Evolutionary conservation across 2,888 invertebrate genomes (phyloP), one percentile per base, ranked within the genome.

Genomic region (Julus scanicus): DNA sequence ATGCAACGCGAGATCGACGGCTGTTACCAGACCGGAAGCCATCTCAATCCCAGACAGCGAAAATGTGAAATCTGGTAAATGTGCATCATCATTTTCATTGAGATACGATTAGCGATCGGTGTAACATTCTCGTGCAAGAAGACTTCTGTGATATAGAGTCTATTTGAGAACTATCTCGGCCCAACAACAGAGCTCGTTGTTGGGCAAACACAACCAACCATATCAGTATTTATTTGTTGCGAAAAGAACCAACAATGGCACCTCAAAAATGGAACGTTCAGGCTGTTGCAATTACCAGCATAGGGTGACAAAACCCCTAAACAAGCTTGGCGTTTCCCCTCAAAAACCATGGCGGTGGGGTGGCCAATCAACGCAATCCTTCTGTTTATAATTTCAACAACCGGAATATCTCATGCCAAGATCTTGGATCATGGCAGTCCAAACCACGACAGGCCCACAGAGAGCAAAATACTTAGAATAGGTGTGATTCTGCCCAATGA

Each of bases 401-500:
- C 53, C 4, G 11, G 4, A 11, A 11, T 11, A 17, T 57, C 57
- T n/a, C 15, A 57, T 15, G 57, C 57, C 57, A 57, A 17, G n/a
- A 57, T 57, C 57, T 1, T 57, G 57, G 57, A 49, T 29, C 87
- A 63, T 29, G 44, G 15, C 48, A 49, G 48, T 40, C 40, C 20
- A 9, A 83, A 29, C 80, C n/a, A 37, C 48, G 17, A 71, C 48
- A 63, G 57, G n/a, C 5, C 37, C 87, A 8, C 2, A 5, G 39
- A 15, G 71, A 17, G 37, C 3, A 80, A n/a, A 85, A 44, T 11
- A 84, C 57, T 88, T 2, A 11, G 20, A 20, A 11, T 88, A 4
- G 92, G 92, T 0, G 91, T 92, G 3, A 91, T 92, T 53, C 90
- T 92, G 6, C 91, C 92, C 3, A 90, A 90, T 29, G 88, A 89